phyloP scores from a whole-genome alignment of 2,888 invertebrate genomes.

The Leucozona laternaria region DNA sequence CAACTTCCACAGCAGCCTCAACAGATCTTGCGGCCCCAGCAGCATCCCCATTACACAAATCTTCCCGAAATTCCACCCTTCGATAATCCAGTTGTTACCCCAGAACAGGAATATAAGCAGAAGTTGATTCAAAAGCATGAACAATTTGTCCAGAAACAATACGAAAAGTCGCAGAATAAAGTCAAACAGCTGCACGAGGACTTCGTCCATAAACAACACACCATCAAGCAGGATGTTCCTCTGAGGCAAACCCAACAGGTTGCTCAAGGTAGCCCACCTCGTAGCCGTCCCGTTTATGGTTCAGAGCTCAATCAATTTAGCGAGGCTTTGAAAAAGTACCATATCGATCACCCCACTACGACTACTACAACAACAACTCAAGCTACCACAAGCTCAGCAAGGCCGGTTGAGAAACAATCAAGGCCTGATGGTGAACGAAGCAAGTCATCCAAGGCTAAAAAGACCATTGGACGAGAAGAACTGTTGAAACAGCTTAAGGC shows the following conservation, averaged over 20 bases:
- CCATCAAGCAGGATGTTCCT: slow-evolving; percentile 84
- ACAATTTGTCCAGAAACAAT: slow-evolving; percentile 91
- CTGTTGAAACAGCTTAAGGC: slow-evolving; percentile 90
- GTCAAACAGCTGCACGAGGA: slow-evolving; percentile 89
- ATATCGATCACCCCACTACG: slow-evolving; percentile 88
- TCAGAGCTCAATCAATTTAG: slow-evolving; percentile 88
- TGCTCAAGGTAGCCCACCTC: slow-evolving; percentile 80
- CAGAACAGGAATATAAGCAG: slow-evolving; percentile 89
- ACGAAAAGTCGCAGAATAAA: slow-evolving; percentile 91
- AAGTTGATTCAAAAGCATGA: slow-evolving; percentile 90
- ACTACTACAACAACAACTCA: slow-evolving; percentile 87
- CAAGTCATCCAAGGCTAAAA: slow-evolving; percentile 78
- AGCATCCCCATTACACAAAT: slow-evolving; percentile 71
- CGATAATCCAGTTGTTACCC: slow-evolving; percentile 52
- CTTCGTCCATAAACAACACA: slow-evolving; percentile 88
- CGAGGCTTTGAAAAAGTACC: slow-evolving; percentile 88
- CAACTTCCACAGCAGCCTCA: slow-evolving; percentile 69
- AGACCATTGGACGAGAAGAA: slow-evolving; percentile 88
- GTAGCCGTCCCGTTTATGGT: slow-evolving; percentile 84
- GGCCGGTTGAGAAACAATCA: slow-evolving; percentile 85
- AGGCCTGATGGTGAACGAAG: slow-evolving; percentile 84
- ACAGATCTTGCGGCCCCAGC: slow-evolving; percentile 78
- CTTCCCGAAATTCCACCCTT: slow-evolving; percentile 75
- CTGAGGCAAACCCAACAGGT: slow-evolving; percentile 83
- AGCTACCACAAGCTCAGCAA: slow-evolving; percentile 83